Evolutionary conservation across 2,113 vertebrate species (phyloP), one percentile per base, ranked within the genome.

Genomic region (Strix uralensis): DNA sequence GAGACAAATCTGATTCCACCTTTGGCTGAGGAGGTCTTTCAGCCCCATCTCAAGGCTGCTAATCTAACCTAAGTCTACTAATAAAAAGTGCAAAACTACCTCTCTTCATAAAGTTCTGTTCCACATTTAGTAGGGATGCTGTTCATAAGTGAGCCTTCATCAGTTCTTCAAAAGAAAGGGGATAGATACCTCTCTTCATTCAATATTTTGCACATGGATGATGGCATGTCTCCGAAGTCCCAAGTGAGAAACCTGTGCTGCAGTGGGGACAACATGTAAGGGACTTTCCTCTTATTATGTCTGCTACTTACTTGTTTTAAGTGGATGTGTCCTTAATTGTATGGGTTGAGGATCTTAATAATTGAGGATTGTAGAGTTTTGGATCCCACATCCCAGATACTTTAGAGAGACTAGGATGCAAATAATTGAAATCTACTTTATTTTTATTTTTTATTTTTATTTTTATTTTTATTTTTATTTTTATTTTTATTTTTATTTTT

Each of bases 171-270:
- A 49, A 69, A 29, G 21, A 40, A 73, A 77, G 12, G 6, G 26
- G 0, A 0, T 3, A 29, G 29, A 11, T 25, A 4, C 13, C 10
- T 46, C 34, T 74, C 19, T 88, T 12, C 22, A 26, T 58, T 49
- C 51, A 17, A 9, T 8, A 10, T 25, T 78, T 54, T 22, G 22
- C 34, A 36, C 2, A 0, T 27, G 46, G 87, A 12, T 67, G 10
- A 5, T 15, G 20, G 15, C 36, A 57, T 1, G 0, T 30, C 25
- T 40, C 3, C 2, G 2, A 49, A 78, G 13, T 18, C 32, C 36
- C n/a, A 42, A 1, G 13, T 25, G 47, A 78, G 52, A 93, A 47
- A 88, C 4, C 27, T 52, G 57, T 13, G 25, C 42, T 90, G 40
- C 62, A 65, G 5, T 10, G 16, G 58, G 49, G 17, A 59, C 58